phyloP scores from a whole-genome alignment of 2,113 vertebrate genomes.

The Eulacestoma nigropectus region DNA sequence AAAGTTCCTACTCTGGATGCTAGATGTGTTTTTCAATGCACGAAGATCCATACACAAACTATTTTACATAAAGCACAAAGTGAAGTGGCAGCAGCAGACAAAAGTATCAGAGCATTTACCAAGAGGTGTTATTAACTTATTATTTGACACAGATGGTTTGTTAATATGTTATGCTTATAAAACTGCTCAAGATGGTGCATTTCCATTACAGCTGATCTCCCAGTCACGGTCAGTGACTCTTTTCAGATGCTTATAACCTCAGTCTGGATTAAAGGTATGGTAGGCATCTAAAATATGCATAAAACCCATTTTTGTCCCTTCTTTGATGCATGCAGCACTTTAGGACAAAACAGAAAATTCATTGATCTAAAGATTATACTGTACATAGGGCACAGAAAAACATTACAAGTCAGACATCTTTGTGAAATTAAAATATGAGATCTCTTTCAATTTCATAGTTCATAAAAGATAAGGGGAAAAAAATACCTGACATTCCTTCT shows the following conservation, averaged over 20 bases:
- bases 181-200: background rate
- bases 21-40: background rate
- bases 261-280: background rate
- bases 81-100: background rate
- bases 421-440: background rate
- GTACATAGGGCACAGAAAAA: background rate
- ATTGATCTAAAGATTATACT: constrained; percentile 20
- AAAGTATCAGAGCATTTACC: background rate
- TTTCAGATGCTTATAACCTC: background rate
- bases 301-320: constrained; percentile 19
- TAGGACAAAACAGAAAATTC: background rate
- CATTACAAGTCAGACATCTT: background rate
- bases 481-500: background rate
- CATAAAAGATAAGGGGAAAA: background rate
- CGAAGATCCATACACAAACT: background rate
- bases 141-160: background rate
- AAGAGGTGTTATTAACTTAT: background rate
- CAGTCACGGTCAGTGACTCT: background rate
- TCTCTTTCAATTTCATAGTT: background rate
- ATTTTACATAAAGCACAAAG: background rate
- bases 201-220: background rate
- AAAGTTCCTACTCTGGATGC: background rate
- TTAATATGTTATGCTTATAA: constrained; percentile 4
- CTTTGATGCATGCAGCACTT: background rate
- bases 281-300: background rate